A percentile compares a stretch with the other conserved stretches of the same genome.
phyloP scores from a whole-genome alignment of 2,888 invertebrate genomes.

The Meteorus colon region DNA sequence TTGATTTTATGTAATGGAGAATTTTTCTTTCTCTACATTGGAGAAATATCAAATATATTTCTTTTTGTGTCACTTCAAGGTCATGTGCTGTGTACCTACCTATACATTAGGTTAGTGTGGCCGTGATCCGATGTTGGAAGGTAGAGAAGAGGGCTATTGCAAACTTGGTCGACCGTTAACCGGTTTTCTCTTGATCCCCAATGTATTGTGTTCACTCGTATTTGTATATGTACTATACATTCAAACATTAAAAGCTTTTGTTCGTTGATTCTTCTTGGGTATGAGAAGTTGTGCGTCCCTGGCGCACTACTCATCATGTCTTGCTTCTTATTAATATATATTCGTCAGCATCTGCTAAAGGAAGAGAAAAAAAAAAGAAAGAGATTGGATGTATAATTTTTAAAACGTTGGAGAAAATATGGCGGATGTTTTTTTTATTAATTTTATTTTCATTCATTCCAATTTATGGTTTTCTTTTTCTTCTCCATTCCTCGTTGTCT shows the following conservation, averaged over 20 bases:
- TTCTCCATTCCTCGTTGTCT: not conserved
- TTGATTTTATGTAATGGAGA: not conserved
- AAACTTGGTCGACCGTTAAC: constrained; percentile 19
- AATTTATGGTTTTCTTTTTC: not conserved
- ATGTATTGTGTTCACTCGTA: not conserved
- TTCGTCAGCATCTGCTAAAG: no score
- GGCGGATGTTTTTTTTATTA: not conserved
- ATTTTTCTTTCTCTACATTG: not conserved
- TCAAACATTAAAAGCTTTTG: constrained; percentile 16
- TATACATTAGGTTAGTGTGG: not conserved
- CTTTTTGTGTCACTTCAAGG: not conserved
- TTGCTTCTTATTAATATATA: not conserved
- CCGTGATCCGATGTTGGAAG: constrained; percentile 4
- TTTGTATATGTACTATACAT: constrained; percentile 1
- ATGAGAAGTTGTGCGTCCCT: not conserved
- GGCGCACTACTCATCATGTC: not conserved
- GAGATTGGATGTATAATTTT: not conserved
- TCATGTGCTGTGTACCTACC: not conserved
- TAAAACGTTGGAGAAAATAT: not conserved
- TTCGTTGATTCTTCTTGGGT: constrained; percentile 7
- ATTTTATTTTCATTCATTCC: constrained; percentile 3
- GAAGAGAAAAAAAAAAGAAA: not conserved
- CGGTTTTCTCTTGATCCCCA: constrained; percentile 16
- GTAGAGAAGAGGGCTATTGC: constrained; percentile 8
- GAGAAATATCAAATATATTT: not conserved